A percentile compares a stretch with the other conserved stretches of the same genome.
Conservation (phyloP, 2,797 vertebrate genomes). For the Onychomys leucogaster region DNA sequence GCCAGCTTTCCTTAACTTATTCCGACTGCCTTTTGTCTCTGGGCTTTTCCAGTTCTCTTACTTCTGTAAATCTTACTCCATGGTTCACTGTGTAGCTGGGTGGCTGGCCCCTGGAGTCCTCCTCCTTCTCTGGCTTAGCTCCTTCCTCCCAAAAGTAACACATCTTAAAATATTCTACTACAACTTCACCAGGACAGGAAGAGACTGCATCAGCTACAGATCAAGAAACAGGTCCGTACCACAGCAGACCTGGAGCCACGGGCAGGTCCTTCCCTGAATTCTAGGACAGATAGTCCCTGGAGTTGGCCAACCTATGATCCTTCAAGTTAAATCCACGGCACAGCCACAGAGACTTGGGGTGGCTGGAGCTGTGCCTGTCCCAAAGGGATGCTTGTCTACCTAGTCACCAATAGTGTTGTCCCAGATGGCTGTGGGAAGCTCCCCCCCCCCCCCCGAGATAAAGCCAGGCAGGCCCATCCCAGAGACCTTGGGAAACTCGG, state of each 20-base stretch:
- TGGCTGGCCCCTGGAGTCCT: too few species aligned
- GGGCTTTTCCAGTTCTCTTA: too few species aligned
- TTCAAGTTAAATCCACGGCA: background rate
- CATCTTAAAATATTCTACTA: too few species aligned
- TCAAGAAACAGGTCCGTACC: background rate
- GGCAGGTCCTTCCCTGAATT: background rate
- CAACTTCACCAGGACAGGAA: background rate
- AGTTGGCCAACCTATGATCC: background rate
- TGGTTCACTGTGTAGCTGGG: too few species aligned
- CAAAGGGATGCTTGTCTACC: rapidly evolving
- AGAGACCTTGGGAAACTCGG: background rate
- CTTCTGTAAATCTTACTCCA: too few species aligned
- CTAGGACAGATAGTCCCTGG: background rate
- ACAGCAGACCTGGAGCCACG: background rate
- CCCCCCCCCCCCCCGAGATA: background rate
- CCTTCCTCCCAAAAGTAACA: too few species aligned
- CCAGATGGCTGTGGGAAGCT: background rate
- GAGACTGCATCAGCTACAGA: background rate
- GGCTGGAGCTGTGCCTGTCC: rapidly evolving
- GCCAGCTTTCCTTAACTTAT: too few species aligned
- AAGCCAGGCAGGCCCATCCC: background rate
- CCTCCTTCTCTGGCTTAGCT: too few species aligned
- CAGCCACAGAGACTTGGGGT: background rate
- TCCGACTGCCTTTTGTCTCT: too few species aligned
- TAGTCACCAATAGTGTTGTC: background rate